These are phyloP conservation scores for Sphenopsis melanotis DNA, from an alignment of 2,797 vertebrate species.

Conservation along the genomic window DNA sequence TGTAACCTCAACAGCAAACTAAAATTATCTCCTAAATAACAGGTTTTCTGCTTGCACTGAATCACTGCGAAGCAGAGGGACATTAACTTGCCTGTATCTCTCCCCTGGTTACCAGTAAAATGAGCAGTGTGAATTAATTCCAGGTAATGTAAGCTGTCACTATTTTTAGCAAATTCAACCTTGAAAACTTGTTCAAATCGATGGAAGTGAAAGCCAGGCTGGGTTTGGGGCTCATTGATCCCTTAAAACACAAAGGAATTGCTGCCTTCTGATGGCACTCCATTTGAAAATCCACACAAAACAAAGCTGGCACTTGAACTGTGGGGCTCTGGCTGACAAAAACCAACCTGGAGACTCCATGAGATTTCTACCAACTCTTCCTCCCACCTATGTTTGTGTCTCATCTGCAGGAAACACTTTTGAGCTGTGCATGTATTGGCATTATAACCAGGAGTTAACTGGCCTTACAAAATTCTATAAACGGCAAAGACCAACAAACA, in stretches of 20 bases:
- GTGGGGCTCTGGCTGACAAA: not conserved
- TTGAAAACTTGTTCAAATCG: slow-evolving; percentile 29
- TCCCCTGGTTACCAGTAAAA: slow-evolving; percentile 64
- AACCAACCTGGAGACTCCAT: not conserved
- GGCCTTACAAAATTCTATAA: not conserved
- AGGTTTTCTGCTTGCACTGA: slow-evolving; percentile 67
- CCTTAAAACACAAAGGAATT: not conserved
- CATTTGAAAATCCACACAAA: not conserved
- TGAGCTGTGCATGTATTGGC: not conserved
- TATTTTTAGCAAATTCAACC: slow-evolving; percentile 39
- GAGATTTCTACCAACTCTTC: not conserved
- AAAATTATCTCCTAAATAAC: slow-evolving; percentile 76
- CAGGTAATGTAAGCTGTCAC: not conserved
- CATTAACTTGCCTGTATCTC: slow-evolving; percentile 59
- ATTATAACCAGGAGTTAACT: not conserved
- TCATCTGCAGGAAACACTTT: not conserved
- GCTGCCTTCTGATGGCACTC: not conserved
- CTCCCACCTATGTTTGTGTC: not conserved
- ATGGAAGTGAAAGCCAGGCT: not conserved
- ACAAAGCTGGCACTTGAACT: not conserved
- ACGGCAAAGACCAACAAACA: slow-evolving; percentile 23
- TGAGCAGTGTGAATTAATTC: slow-evolving; percentile 45
- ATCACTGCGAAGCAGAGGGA: slow-evolving; percentile 52
- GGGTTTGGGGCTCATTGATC: not conserved
- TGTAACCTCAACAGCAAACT: slow-evolving; percentile 56